phyloP scores from a whole-genome alignment of 2,113 vertebrate species.

The Litocranius walleri region DNA sequence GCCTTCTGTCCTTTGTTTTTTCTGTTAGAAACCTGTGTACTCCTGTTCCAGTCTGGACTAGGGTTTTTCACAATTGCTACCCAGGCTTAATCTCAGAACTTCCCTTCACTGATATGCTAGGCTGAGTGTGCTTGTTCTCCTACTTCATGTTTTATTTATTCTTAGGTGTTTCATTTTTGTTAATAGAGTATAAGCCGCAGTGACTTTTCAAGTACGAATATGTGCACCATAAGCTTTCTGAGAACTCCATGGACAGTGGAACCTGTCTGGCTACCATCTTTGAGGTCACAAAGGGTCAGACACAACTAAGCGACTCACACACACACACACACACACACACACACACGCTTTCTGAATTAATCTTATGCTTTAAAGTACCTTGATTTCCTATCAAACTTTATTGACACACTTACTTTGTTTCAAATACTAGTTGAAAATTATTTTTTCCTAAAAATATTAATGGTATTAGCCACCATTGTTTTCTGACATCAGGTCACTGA shows the following conservation, averaged over 20 bases:
- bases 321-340: too few species aligned
- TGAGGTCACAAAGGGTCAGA: neutral
- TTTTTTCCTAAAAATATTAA: neutral
- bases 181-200: neutral
- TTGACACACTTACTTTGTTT: neutral
- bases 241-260: neutral
- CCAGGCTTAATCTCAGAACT: neutral
- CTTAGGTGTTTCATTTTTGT: neutral
- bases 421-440: neutral
- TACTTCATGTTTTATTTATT: neutral
- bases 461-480: neutral
- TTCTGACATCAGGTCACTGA: neutral
- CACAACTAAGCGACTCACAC: neutral
- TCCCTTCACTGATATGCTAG: neutral
- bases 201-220: neutral
- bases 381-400: neutral
- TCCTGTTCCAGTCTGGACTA: neutral
- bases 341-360: neutral
- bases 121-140: neutral
- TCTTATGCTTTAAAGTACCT: neutral
- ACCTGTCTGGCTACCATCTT: neutral
- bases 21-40: fast-evolving
- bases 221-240: neutral
- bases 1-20: neutral
- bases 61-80: neutral